A percentile compares a stretch with the other conserved stretches of the same genome.
Conservation (phyloP, 2,888 invertebrate species). For the Argyra leucocephala region DNA sequence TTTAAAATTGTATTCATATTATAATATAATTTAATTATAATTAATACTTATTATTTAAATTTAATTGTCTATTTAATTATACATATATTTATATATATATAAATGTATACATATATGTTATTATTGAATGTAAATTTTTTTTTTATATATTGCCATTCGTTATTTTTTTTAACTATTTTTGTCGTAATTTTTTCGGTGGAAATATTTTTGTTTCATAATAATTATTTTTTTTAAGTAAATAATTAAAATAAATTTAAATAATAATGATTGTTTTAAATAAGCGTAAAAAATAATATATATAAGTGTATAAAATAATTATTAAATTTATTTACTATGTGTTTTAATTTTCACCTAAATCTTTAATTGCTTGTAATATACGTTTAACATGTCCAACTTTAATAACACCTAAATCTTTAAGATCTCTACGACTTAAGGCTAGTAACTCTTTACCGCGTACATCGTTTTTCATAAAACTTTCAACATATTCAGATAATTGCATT, state of each 20-base stretch:
- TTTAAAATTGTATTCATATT: too few species aligned
- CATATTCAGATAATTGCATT: conserved; percentile 80
- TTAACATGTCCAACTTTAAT: conserved; percentile 94
- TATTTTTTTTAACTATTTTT: too few species aligned
- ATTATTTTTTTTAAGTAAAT: too few species aligned
- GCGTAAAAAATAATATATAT: background rate
- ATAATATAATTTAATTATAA: too few species aligned
- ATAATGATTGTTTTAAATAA: background rate
- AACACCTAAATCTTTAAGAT: conserved; percentile 83
- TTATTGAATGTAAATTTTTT: too few species aligned
- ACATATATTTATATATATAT: too few species aligned
- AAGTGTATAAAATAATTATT: background rate
- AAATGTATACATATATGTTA: too few species aligned
- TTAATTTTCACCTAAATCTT: conserved; percentile 54
- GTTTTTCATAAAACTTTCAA: conserved; percentile 80
- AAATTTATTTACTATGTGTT: background rate
- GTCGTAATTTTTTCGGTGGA: too few species aligned
- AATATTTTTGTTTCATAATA: too few species aligned
- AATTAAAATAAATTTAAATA: background rate
- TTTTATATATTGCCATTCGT: too few species aligned
- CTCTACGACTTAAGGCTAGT: conserved; percentile 72
- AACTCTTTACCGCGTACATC: conserved; percentile 88
- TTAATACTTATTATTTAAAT: too few species aligned
- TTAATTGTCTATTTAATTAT: too few species aligned
- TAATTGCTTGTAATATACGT: conserved; percentile 84